Conservation (phyloP, 2,888 invertebrate genomes). For the Campopleginae sp. region DNA sequence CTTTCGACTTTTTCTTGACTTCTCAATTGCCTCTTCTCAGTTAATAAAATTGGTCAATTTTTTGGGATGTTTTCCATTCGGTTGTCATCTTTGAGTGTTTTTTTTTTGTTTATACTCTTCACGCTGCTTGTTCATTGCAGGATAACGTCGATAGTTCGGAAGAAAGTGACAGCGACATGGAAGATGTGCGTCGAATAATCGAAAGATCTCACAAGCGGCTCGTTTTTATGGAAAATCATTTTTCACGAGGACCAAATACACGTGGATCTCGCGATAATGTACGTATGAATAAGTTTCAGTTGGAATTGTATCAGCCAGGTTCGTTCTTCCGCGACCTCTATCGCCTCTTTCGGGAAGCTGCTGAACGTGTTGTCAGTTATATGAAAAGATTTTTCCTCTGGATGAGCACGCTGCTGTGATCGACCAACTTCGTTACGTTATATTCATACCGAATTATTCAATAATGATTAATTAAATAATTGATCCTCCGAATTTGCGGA, state of each 20-base stretch:
- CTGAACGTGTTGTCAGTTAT: neutral
- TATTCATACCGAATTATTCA: neutral
- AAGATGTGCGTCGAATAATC: constrained; percentile 88
- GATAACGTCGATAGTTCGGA: constrained; percentile 78
- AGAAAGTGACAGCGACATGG: constrained; percentile 88
- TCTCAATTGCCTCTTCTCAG: neutral
- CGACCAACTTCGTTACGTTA: neutral
- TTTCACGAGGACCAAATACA: constrained; percentile 82
- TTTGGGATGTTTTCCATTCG: neutral
- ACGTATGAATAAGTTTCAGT: constrained; percentile 74
- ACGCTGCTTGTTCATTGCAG: constrained; percentile 66
- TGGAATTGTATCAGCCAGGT: neutral
- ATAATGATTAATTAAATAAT: neutral
- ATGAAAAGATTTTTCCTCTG: constrained; percentile 23
- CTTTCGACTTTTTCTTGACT: neutral
- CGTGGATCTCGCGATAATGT: constrained; percentile 78
- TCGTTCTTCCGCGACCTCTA: constrained; percentile 49
- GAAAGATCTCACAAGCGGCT: constrained; percentile 88
- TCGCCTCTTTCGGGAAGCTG: neutral
- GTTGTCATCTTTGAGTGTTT: neutral
- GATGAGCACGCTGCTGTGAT: constrained; percentile 29
- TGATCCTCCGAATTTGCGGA: neutral
- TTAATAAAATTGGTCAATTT: neutral
- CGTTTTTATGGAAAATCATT: constrained; percentile 86
- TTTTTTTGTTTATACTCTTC: neutral